Base-by-base conservation (phyloP, 2,797 vertebrate species). In the Spinus olivaceus region DNA sequence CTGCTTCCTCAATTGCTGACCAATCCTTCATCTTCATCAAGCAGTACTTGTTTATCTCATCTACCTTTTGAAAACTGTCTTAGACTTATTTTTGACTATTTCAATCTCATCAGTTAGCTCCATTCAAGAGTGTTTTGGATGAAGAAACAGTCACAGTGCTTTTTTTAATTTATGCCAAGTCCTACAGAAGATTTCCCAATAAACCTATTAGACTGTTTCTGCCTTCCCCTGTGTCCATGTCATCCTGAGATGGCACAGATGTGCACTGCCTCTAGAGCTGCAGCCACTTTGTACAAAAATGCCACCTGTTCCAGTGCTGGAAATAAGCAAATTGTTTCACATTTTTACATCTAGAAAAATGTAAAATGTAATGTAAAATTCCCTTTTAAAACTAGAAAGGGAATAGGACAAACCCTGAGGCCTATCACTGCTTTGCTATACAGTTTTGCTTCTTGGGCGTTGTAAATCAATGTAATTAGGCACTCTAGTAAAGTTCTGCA, bases 381-480 rank as follows among this genome's bases (percentile, higher is more conserved):
- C 37, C 37, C 37, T 39, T 39, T 39, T 39, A 54, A 93, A 81
- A 44, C 0, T 0, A 70, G n/a, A 12, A 59, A 65, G 15, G 10
- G 12, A 78, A 50, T 28, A 32, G 15, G 28, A 33, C 23, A 51
- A 65, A 59, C 3, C 1, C 5, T 51, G n/a, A 32, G 32, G 14
- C 6, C 32, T 73, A 6, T 54, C 3, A 19, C 18, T 1, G 2
- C 5, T 76, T 74, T 81, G 47, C 30, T 28, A 37, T 61, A 22
- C 17, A 1, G 4, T 61, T 86, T 71, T 71, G 0, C 9, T 50
- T 53, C 30, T 46, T 57, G 12, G 4, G 4, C 16, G 0, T 5
- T 74, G 14, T 30, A 56, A 39, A 11, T 9, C 24, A 54, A 24
- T 8, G 4, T 35, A 41, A 50, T 12, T 14, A 53, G 35, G 20